These are phyloP conservation scores for Branchipolynoe longqiensis DNA, from an alignment of 2,888 invertebrate genomes.

Conservation along the genomic window DNA sequence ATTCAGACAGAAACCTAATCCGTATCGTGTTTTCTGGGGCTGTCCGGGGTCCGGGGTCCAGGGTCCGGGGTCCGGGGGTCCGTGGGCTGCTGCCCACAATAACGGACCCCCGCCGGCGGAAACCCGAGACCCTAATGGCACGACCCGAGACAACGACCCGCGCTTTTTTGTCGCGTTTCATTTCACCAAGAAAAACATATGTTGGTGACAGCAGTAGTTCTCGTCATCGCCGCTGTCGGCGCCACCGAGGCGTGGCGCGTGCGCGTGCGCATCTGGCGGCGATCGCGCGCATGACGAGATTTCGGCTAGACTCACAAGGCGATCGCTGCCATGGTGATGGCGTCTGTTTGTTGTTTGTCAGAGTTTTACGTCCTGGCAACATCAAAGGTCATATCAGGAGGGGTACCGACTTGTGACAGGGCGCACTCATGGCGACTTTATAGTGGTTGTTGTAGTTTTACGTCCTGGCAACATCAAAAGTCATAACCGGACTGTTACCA, in stretches of 20 bases:
- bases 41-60: slow-evolving; percentile 5
- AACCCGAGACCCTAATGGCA: slow-evolving; percentile 22
- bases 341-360: too few relatives aligned
- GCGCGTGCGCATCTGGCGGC: slow-evolving; percentile 12
- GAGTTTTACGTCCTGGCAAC: too few relatives aligned
- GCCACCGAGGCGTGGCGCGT: not conserved
- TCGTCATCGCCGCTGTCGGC: not conserved
- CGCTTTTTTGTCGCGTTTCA: not conserved
- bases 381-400: too few relatives aligned
- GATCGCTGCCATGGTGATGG: slow-evolving; percentile 29
- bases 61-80: slow-evolving; percentile 1
- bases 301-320: not conserved
- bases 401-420: too few relatives aligned
- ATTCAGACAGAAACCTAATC: slow-evolving; percentile 34
- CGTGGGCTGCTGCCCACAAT: slow-evolving; percentile 6
- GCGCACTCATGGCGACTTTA: too few relatives aligned
- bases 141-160: slow-evolving; percentile 4
- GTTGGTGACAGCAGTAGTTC: slow-evolving; percentile 35
- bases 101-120: slow-evolving; percentile 6
- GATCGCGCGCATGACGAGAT: slow-evolving; percentile 26
- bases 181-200: slow-evolving; percentile 10
- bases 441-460: too few relatives aligned
- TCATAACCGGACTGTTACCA: too few relatives aligned
- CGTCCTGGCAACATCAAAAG: too few relatives aligned
- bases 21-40: slow-evolving; percentile 30